A percentile compares a stretch with the other conserved stretches of the same genome.
Evolutionary conservation across 2,888 invertebrate genomes (phyloP).

Genomic region (Orthosia cruda): DNA sequence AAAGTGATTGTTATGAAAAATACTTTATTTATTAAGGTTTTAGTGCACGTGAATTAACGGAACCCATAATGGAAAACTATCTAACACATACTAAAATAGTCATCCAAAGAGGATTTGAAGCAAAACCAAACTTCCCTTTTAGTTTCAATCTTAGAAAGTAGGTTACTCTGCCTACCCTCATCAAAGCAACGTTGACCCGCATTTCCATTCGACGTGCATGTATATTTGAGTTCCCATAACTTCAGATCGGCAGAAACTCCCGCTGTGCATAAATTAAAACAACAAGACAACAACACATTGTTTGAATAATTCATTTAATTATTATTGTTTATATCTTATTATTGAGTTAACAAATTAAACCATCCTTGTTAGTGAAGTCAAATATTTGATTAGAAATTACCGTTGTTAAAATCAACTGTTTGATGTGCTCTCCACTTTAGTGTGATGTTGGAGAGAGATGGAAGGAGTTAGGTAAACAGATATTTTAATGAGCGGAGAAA

Average conservation of each 20-base stretch:
- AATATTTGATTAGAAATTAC: conserved; percentile 60
- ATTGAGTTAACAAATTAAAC: conserved; percentile 64
- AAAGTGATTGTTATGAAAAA: too few relatives aligned
- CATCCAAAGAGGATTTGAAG: not conserved
- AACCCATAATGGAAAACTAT: not conserved
- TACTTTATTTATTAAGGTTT: too few relatives aligned
- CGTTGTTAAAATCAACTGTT: conserved; percentile 41
- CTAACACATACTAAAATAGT: not conserved
- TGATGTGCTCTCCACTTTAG: conserved; percentile 12
- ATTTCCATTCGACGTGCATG: conserved; percentile 18
- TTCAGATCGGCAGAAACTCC: conserved; percentile 46
- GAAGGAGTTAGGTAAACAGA: not conserved
- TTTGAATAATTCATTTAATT: conserved; percentile 50
- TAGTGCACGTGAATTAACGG: too few relatives aligned
- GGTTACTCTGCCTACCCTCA: conserved; percentile 24
- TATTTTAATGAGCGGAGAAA: conserved; percentile 1
- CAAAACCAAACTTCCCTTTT: not conserved
- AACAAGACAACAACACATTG: conserved; percentile 50
- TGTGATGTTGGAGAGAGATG: conserved; percentile 12
- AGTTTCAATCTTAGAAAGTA: not conserved
- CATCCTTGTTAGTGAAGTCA: conserved; percentile 60
- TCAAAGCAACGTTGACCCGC: conserved; percentile 33
- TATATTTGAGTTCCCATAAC: conserved; percentile 11
- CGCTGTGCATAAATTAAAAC: conserved; percentile 65
- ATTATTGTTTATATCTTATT: conserved; percentile 61